Conservation (phyloP, 2,888 invertebrate species). For the Habroteleia sp. region DNA sequence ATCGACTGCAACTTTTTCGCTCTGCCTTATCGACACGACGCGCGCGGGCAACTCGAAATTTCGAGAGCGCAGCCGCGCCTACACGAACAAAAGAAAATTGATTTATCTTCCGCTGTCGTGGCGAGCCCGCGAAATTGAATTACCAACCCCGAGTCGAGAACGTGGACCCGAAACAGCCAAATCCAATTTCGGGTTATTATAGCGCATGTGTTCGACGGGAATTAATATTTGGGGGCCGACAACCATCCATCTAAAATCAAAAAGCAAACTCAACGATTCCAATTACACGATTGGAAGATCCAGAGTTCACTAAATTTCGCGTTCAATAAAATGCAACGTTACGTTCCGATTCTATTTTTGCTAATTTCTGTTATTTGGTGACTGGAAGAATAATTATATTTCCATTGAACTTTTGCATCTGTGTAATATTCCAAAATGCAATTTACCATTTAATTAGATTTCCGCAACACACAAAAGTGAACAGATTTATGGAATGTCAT, state of each 20-base stretch:
- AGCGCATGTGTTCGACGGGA: conserved; percentile 43
- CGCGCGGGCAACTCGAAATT: conserved; percentile 42
- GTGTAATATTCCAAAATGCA: no score
- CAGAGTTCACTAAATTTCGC: neutral
- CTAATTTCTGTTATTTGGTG: no score
- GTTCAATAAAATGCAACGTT: no score
- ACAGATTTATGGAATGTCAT: no score
- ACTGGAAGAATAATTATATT: no score
- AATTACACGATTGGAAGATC: neutral
- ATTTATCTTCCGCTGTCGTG: conserved; percentile 69
- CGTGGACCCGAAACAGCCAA: conserved; percentile 30
- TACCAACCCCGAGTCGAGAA: conserved; percentile 63
- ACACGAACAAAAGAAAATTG: conserved; percentile 68
- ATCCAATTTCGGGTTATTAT: conserved; percentile 52
- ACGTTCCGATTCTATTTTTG: no score
- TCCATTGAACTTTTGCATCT: no score
- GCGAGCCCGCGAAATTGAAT: conserved; percentile 71
- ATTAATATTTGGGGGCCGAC: conserved; percentile 19
- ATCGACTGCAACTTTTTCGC: neutral
- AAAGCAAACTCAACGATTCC: conserved; percentile 13
- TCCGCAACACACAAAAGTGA: no score
- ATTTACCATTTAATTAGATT: no score
- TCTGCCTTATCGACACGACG: conserved; percentile 57
- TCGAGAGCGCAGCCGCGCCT: conserved; percentile 66
- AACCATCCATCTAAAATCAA: conserved; percentile 10